Evolutionary conservation across 2,888 invertebrate genomes (phyloP), one percentile per base, ranked within the genome.

Genomic region (Hirtodrosophila duncani): DNA sequence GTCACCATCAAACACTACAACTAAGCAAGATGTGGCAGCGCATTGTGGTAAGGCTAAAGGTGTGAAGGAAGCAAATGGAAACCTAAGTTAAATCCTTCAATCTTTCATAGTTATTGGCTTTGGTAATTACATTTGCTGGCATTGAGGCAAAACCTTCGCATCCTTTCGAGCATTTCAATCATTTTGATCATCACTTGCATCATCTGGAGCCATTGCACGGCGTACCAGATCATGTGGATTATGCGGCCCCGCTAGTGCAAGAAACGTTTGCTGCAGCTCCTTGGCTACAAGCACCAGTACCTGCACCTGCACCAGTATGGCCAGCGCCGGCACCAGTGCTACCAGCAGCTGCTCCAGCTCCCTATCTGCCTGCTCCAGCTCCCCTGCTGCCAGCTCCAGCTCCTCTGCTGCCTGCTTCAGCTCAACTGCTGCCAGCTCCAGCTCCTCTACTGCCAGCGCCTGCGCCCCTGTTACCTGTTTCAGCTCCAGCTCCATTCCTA

Each of bases 41-140:
- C 11, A 79, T 71, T 67, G 33, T 71, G 67, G 84, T 84, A 61
- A 67, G 70, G 45, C 10, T n/a, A 84, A 61, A 67, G 70, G 45
- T 10, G 8, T 27, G 3, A 14, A 4, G n/a, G 11, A 23, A 13
- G n/a, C n/a, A 3, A 3, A 14, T 1, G 5, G 0, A 7, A 6
- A 18, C n/a, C 36, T 2, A 20, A 2, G 24, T 20, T 20, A 10
- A 13, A 3, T 21, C 11, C 23, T 44, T 34, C n/a, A 1, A 10
- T 9, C 33, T 13, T 20, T 20, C 2, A 13, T 14, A 74, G 78
- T 30, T 55, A 41, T 64, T 70, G 11, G 39, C 53, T 36, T 33
- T 83, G 34, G 52, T 44, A 14, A 16, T 81, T 11, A 63, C 61
- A 27, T 16, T 65, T 18, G 46, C 51, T 4, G 21, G 27, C 41